Evolutionary conservation across 2,888 invertebrate genomes (phyloP), one percentile per base, ranked within the genome.

Genomic region (Melanostoma mellinum): DNA sequence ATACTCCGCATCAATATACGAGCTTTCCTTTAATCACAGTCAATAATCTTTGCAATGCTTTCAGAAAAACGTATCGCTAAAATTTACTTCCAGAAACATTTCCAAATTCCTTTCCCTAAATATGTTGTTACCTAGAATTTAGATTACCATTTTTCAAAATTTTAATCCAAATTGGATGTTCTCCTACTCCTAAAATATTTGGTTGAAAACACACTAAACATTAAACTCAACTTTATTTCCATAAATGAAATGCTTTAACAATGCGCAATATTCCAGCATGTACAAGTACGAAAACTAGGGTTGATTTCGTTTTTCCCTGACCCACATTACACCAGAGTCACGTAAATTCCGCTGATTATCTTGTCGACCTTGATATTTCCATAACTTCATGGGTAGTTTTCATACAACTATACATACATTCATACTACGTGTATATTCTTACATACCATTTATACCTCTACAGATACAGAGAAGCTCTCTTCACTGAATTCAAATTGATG

Each of bases 291-390:
- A 52, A 72, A 60, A 52, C 33, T 9, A 33, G 72, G 65, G 52
- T 60, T 72, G 55, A 20, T 48, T 44, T 68, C 50, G 76, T 20
- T 20, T 20, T 20, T 20, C 81, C 76, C 72, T 81, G 81, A 81
- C 81, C 76, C 67, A 81, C 76, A 81, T 81, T 71, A 76, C 71
- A 67, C 50, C 30, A 67, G 56, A 72, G 76, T 72, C 81, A 80
- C 65, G 80, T 75, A 80, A 80, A 75, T 60, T 71, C 60, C 52
- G 75, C 65, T 80, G 74, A 81, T 81, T 81, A 81, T 80, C 80
- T 71, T 80, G 75, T 67, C 75, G 80, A 80, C 75, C 75, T 80
- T 71, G 75, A 65, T 80, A 75, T 80, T 80, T 80, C 71, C 80
- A 71, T 80, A 75, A 63, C 44, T 71, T 71, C 69, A 75, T 69